Evolutionary conservation across 2,113 vertebrate species (phyloP), one percentile per base, ranked within the genome.

Genomic region (Ursus arctos): DNA sequence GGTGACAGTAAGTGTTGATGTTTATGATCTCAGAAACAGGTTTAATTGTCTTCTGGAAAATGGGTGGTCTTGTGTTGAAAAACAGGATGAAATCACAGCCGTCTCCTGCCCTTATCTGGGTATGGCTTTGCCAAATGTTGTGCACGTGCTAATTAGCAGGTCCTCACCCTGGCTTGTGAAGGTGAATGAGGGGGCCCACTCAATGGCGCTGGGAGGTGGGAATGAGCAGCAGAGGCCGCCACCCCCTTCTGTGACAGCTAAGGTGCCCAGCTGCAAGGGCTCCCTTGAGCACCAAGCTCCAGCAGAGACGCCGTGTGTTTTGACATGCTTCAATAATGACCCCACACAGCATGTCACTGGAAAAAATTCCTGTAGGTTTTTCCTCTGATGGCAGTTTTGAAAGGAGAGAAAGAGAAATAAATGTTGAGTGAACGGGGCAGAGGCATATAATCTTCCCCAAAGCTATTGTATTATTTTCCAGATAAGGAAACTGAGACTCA

Each of bases 31-130:
- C 55, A 90, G 55, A 92, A 57, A 76, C 74, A 95, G n/a, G 67
- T 84, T 93, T 91, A 95, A 53, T 47, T 94, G 49, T 88, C 43
- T 88, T 93, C 85, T 93, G 69, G 10, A 89, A 96, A 87, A 65
- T 36, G 55, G 5, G 40, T 81, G 36, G 53, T 74, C 94, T 94
- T 63, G 33, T 65, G 36, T 55, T 79, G 22, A 81, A 80, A 94
- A 92, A 13, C 36, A 72, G 19, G n/a, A 89, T 2, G 1, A 72
- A 83, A 71, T 63, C 24, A 67, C 0, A 3, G n/a, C 49, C 65
- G 19, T 81, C 57, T 81, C 40, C 3, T 26, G 72, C 51, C 51
- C n/a, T 91, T 67, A 77, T 77, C 89, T 83, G 86, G 49, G 65
- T 19, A 84, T 89, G 31, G 65, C 84, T 92, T 93, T 36, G 61